Evolutionary conservation across 2,888 invertebrate genomes (phyloP).

Genomic region (Orchesella flavescens): DNA sequence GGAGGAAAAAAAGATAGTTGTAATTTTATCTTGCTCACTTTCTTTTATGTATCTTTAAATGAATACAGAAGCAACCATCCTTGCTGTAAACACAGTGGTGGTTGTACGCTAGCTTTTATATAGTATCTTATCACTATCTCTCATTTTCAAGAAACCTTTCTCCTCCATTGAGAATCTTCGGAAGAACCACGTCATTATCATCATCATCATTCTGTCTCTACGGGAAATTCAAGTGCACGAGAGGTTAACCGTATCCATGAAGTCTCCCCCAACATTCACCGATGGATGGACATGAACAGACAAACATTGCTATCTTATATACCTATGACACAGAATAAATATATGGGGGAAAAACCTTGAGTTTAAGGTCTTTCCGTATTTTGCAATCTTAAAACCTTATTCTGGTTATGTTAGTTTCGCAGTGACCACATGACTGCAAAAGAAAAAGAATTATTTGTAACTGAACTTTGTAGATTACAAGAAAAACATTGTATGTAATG

Average conservation of each 20-base stretch:
- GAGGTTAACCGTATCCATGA: conserved; percentile 25
- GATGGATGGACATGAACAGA: too few species aligned
- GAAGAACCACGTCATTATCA: conserved; percentile 47
- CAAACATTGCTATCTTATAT: too few species aligned
- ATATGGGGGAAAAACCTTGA: too few species aligned
- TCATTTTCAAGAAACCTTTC: conserved; percentile 52
- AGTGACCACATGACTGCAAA: too few species aligned
- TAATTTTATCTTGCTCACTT: conserved; percentile 53
- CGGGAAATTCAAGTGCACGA: conserved; percentile 19
- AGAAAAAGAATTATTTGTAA: too few species aligned
- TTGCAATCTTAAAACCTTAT: too few species aligned
- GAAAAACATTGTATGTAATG: too few species aligned
- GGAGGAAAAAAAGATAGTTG: conserved; percentile 36
- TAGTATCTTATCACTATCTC: background rate
- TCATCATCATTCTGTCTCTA: conserved; percentile 46
- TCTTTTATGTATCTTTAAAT: conserved; percentile 2
- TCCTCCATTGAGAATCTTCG: conserved; percentile 39
- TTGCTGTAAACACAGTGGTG: background rate
- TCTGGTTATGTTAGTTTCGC: too few species aligned
- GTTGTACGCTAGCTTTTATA: background rate
- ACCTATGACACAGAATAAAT: too few species aligned
- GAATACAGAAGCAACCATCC: background rate
- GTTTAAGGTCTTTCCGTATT: too few species aligned
- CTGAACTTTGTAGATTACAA: too few species aligned
- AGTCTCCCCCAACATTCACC: background rate